Evolutionary conservation across 2,113 vertebrate genomes (phyloP), one percentile per base, ranked within the genome.

Genomic region (Arvicanthis niloticus): DNA sequence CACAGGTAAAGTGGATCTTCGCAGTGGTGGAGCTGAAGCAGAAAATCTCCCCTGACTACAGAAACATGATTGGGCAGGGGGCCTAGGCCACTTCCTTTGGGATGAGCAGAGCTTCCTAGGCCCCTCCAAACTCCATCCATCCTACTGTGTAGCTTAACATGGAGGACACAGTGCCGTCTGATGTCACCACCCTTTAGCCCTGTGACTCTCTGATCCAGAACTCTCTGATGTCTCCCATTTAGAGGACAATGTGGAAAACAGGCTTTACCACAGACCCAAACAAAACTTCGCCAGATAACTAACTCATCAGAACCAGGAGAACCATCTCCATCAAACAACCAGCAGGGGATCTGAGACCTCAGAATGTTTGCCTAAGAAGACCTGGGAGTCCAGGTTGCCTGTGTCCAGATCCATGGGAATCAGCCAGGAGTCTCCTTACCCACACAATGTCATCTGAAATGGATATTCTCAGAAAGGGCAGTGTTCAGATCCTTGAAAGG

Each of bases 1-100:
- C 17, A 0, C 96, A 98, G 98, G 98, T 98, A 10, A 98, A 97
- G 58, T 97, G 97, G 97, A 91, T 98, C 78, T 96, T 98, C 5
- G 96, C 96, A 0, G 85, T 96, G 58, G 65, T 92, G 15, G 95
- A 97, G 40, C 67, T 97, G 45, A 98, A 97, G 76, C 82, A 19
- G 3, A 84, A 95, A 0, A 67, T 94, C 0, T 5, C 19, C 5
- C 96, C 97, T 0, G 94, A 97, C 84, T 98, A 98, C 81, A 97
- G 93, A 42, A 98, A 98, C 51, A 97, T 97, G 75, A 53, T 97
- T 0, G 73, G 85, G 0, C 89, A 96, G 12, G 93, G 85, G 0
- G 85, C 95, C 40, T 98, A 98, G 72, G 2, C 67, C 42, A 2
- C 31, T 7, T 53, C 48, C 5, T 17, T 7, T 2, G 0, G 0